phyloP scores from a whole-genome alignment of 2,113 vertebrate genomes.

The Thunnus thynnus region DNA sequence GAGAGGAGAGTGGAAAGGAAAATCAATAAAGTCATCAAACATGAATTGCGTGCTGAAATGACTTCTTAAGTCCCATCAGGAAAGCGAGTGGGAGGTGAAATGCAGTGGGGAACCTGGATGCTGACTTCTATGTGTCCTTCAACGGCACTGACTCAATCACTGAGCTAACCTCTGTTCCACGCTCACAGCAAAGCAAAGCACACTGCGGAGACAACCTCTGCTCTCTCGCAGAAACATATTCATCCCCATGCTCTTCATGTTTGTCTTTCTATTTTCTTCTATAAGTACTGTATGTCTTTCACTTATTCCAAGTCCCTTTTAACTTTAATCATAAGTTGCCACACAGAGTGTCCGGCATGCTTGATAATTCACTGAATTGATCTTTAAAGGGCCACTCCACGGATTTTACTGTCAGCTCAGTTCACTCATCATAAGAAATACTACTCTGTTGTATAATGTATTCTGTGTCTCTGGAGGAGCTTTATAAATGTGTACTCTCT shows the following conservation, averaged over 20 bases:
- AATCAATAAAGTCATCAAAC: conserved; percentile 88
- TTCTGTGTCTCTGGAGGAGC: too few species aligned
- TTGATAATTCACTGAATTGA: background rate
- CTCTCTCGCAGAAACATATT: background rate
- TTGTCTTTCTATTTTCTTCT: background rate
- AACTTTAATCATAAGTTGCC: background rate
- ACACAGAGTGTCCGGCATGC: background rate
- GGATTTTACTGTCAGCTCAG: too few species aligned
- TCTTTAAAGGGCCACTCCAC: background rate
- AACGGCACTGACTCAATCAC: conserved; percentile 67
- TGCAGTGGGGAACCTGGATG: conserved; percentile 54
- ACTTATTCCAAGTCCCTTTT: background rate
- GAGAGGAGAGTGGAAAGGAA: conserved; percentile 60
- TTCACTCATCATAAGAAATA: too few species aligned
- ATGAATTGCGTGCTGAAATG: conserved; percentile 84
- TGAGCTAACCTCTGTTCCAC: conserved; percentile 47
- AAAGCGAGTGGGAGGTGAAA: conserved; percentile 69
- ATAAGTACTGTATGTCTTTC: background rate
- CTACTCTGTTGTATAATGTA: too few species aligned
- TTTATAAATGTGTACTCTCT: too few species aligned
- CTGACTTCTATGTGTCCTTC: conserved; percentile 80
- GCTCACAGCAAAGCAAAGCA: background rate
- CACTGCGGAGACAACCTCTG: conserved; percentile 22
- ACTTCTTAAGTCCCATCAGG: conserved; percentile 82
- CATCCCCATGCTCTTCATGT: background rate